Conservation (phyloP, 64 coral and sea anemone species). For the Montipora foliosa region DNA sequence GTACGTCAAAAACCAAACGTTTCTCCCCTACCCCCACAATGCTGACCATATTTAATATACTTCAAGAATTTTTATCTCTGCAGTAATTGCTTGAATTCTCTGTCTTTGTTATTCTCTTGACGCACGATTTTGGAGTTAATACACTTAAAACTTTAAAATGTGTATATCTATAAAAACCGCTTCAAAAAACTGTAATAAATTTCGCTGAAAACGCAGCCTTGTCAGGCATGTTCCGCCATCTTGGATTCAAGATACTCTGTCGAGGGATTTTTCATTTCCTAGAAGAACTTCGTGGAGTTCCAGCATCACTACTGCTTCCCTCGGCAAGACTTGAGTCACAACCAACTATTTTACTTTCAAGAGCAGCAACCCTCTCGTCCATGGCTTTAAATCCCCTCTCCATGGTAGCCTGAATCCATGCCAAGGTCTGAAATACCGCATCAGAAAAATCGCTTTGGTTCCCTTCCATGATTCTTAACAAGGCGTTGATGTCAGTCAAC, state of each 20-base stretch:
- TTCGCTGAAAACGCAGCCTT: too few species aligned
- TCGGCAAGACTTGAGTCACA: background rate
- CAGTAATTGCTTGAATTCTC: too few species aligned
- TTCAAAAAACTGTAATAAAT: too few species aligned
- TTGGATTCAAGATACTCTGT: background rate
- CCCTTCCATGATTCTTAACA: background rate
- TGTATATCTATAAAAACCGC: too few species aligned
- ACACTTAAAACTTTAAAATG: too few species aligned
- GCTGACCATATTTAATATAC: too few species aligned
- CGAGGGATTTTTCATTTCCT: slow-evolving; percentile 11
- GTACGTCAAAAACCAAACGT: too few species aligned
- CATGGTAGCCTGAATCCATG: background rate
- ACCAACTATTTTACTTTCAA: background rate
- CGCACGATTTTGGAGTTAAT: too few species aligned
- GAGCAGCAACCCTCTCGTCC: background rate
- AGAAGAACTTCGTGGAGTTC: slow-evolving; percentile 5
- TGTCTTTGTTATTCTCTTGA: too few species aligned
- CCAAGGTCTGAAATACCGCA: background rate
- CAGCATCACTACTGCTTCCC: slow-evolving; percentile 9
- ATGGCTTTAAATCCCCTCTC: background rate
- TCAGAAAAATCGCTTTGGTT: slow-evolving; percentile 8
- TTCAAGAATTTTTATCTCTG: too few species aligned
- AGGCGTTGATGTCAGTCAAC: background rate
- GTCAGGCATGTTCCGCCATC: too few species aligned
- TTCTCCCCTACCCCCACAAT: too few species aligned